Base-by-base conservation (phyloP, 2,797 vertebrate species). In the Coregonus ussuriensis region DNA sequence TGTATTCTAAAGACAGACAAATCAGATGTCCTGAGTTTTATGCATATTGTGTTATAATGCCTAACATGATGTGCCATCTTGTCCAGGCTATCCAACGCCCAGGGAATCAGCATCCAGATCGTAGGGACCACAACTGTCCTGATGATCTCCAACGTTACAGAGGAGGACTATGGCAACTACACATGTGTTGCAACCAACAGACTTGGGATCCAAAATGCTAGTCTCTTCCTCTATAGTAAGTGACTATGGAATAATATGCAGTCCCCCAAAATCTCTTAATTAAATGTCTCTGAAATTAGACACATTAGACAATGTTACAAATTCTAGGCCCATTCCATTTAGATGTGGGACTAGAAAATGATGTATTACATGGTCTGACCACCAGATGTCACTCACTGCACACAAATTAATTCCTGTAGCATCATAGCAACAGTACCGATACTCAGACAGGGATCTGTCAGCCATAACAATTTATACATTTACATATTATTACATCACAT, bases 121-220 rank as follows among this genome's bases (percentile, higher is more conserved):
- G 93, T 92, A 0, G 98, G 97, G 72, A 94, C 89, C 65, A 96
- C 96, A 77, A 98, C 98, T 68, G 88, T 95, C 83, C 95, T 99
- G 88, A 93, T 94, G 81, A 97, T 99, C 84, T 91, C 96, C 91
- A 99, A 98, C 0, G 97, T 99, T 84, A 99, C 97, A 14, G 98
- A 99, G 81, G 97, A 99, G 51, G 98, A 99, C 87, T 99, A 99
- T 4, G 98, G 98, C 80, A 99, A 99, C 93, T 99, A 99, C 77
- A 99, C 98, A 82, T 99, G 98, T 0, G 98, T 99, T 94, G 98
- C 98, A 89, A 90, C 97, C 86, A 99, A 99, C 94, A 97, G 97
- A 89, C 96, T 99, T 91, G 98, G 98, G 18, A 92, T 96, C 91
- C 97, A 98, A 94, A 99, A 97, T 74, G 97, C 97, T 92, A 99